A percentile compares a stretch with the other conserved stretches of the same genome.
These are phyloP conservation scores for Amblyjoppa proteus DNA, from an alignment of 2,888 invertebrate genomes.

Conservation along the genomic window DNA sequence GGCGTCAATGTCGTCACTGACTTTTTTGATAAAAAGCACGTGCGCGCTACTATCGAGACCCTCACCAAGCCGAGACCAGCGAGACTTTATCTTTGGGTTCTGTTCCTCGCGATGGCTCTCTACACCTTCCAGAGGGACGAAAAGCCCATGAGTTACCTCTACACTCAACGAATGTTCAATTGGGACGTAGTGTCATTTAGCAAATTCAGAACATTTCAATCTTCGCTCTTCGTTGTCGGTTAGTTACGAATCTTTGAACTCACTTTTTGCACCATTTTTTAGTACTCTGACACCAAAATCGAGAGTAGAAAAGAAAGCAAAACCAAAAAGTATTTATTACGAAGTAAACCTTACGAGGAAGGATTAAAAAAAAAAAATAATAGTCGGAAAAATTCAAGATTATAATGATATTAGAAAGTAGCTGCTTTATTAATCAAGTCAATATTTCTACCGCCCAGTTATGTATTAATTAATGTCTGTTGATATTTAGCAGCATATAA, in stretches of 20 bases:
- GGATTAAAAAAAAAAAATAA: too few species aligned
- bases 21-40: slow-evolving; percentile 91
- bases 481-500: too few species aligned
- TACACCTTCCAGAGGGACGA: slow-evolving; percentile 95
- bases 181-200: slow-evolving; percentile 91
- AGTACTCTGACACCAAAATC: too few species aligned
- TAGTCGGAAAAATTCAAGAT: too few species aligned
- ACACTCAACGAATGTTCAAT: slow-evolving; percentile 90
- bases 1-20: slow-evolving; percentile 88
- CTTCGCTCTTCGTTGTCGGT: slow-evolving; percentile 89
- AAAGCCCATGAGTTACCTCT: slow-evolving; percentile 91
- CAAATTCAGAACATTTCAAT: slow-evolving; percentile 91
- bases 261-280: too few species aligned
- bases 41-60: slow-evolving; percentile 88
- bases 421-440: too few species aligned
- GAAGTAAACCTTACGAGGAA: too few species aligned
- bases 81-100: slow-evolving; percentile 88
- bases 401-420: too few species aligned
- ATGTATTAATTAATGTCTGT: too few species aligned
- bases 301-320: too few species aligned
- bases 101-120: slow-evolving; percentile 91
- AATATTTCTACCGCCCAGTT: too few species aligned
- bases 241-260: slow-evolving; percentile 58
- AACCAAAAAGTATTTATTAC: too few species aligned
- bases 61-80: slow-evolving; percentile 87